These are phyloP conservation scores for Ceratothoa steindachneri DNA, from an alignment of 2,888 invertebrate species.

Conservation along the genomic window DNA sequence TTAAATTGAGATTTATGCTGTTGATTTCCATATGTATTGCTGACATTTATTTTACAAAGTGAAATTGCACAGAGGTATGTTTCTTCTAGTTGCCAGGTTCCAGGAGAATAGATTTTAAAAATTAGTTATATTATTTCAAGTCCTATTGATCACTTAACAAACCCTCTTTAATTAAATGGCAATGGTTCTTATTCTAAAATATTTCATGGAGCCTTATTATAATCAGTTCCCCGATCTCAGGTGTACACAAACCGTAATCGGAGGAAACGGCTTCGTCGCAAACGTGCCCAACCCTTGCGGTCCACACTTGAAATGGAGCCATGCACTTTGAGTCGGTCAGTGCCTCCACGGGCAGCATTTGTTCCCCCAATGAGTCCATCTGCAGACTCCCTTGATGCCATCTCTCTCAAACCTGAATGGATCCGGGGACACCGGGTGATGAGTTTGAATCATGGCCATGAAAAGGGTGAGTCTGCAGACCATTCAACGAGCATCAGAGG, in stretches of 20 bases:
- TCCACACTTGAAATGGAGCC: conserved; percentile 14
- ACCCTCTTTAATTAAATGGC: too few species aligned
- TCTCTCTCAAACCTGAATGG: background rate
- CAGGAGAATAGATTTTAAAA: too few species aligned
- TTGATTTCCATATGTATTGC: too few species aligned
- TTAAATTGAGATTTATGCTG: too few species aligned
- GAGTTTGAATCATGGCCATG: background rate
- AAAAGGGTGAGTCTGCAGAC: background rate
- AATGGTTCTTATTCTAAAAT: too few species aligned
- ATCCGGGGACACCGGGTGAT: background rate
- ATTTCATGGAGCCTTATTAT: too few species aligned
- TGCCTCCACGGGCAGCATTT: background rate
- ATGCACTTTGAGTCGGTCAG: background rate
- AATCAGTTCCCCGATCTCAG: too few species aligned
- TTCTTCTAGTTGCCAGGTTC: too few species aligned
- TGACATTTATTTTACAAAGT: too few species aligned
- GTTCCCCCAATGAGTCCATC: background rate
- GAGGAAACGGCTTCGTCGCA: conserved; percentile 32
- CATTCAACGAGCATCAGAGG: background rate
- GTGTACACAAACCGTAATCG: conserved; percentile 40
- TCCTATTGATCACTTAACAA: too few species aligned
- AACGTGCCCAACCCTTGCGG: conserved; percentile 32
- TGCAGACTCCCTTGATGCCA: background rate
- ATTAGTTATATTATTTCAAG: too few species aligned
- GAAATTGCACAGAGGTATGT: too few species aligned